phyloP scores from a whole-genome alignment of 2,888 invertebrate species.

The Amphimallon solstitiale region DNA sequence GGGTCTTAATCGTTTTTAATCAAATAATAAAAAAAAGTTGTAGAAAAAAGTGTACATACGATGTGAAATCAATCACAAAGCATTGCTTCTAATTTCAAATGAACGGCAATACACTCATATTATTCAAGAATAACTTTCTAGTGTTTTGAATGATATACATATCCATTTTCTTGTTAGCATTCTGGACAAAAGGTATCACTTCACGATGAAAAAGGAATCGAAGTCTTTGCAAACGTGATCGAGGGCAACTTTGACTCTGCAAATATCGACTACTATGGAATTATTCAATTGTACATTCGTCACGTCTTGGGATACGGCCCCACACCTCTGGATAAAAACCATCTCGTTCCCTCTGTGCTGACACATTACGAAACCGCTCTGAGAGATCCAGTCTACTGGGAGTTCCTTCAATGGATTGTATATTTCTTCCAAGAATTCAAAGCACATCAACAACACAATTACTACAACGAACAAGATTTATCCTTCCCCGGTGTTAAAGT shows the following conservation, averaged over 20 bases:
- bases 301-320: conserved; percentile 67
- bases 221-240: conserved; percentile 73
- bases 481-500: conserved; percentile 71
- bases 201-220: conserved; percentile 70
- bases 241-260: conserved; percentile 73
- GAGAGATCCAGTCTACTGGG: conserved; percentile 77
- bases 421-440: conserved; percentile 71
- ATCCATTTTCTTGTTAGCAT: conserved; percentile 36
- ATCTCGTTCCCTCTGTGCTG: conserved; percentile 70
- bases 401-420: conserved; percentile 71
- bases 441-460: conserved; percentile 63
- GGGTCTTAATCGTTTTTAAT: no score
- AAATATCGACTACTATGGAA: conserved; percentile 69
- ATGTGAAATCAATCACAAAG: no score
- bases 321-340: conserved; percentile 56
- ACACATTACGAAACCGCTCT: conserved; percentile 73
- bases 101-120: no score
- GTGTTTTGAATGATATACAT: no score
- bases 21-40: no score
- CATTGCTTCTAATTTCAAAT: no score
- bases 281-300: conserved; percentile 67
- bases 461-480: conserved; percentile 67
- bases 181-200: conserved; percentile 65
- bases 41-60: no score
- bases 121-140: no score